Base-by-base conservation (phyloP, 2,888 invertebrate genomes). In the Quadroppia sp. region DNA sequence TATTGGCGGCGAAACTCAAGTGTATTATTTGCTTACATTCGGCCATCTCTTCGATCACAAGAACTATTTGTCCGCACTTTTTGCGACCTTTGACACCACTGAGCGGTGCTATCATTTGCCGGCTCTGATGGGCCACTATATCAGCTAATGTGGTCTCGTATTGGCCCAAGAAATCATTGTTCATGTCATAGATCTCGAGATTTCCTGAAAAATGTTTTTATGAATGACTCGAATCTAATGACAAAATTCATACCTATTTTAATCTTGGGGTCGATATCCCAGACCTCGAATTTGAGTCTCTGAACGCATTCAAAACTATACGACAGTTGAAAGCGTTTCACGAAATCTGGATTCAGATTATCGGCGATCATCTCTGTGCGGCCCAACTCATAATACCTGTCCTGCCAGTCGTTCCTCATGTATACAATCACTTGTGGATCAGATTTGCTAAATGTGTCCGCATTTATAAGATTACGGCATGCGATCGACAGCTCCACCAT, bases 261-360 rank as follows among this genome's bases (percentile, higher is more conserved):
- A 32, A 59, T 9, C 9, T 40, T 28, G 0, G 78, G 71, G 48
- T 76, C 72, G 13, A 75, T 72, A 42, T 77, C 78, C 74, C 76
- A 81, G 79, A 85, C 81, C 76, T 84, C 84, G 80, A 87, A 85
- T 78, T 82, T 82, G 42, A 87, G 79, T 28, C 83, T 80, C 80
- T 87, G 87, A 71, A 85, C 84, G 76, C 86, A 84, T 78, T 87
- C 86, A 82, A 87, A 87, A 73, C 82, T 83, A 78, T 86, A 87
- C 42, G 84, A 83, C 53, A 86, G 77, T 28, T 83, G 80, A 78
- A 87, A 83, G 79, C 85, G 85, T 25, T 81, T 85, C 1, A 84
- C 84, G 83, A 87, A 86, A 77, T 85, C 83, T 4, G 86, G 86
- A 79, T 84, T 83, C 45, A 85, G 79, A 32, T 80, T 82, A 78